A percentile compares a stretch with the other conserved stretches of the same genome.
Conservation (phyloP, 2,797 vertebrate species). For the Argyrosomus regius region DNA sequence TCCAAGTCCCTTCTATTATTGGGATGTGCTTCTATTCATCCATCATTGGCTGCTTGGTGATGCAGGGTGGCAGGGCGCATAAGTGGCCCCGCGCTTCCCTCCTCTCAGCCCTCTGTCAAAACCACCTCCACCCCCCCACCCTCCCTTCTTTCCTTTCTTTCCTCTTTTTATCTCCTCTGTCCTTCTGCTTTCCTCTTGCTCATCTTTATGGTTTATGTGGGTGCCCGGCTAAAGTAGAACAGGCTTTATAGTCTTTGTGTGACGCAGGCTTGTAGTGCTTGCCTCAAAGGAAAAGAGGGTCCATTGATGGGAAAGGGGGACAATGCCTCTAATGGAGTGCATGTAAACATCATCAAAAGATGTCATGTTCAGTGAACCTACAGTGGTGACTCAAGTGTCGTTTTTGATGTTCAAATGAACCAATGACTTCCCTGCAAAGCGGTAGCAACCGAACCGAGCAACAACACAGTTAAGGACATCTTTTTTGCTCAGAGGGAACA, state of each 20-base stretch:
- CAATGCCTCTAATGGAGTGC: conserved; percentile 38
- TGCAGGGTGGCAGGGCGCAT: conserved; percentile 74
- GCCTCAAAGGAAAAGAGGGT: conserved; percentile 43
- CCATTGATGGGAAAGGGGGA: conserved; percentile 20
- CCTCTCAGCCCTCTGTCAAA: conserved; percentile 48
- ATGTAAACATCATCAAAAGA: conserved; percentile 50
- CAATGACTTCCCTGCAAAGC: neutral
- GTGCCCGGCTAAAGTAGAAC: conserved; percentile 52
- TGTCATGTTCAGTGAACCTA: conserved; percentile 8
- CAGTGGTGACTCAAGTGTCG: conserved; percentile 16
- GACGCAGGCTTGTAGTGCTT: conserved; percentile 20
- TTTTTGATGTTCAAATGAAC: conserved; percentile 29
- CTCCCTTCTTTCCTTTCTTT: conserved; percentile 12
- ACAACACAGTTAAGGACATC: neutral
- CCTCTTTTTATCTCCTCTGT: conserved; percentile 62
- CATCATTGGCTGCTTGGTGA: conserved; percentile 74
- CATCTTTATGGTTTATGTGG: conserved; percentile 52
- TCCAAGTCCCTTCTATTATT: conserved; percentile 68
- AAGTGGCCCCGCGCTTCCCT: conserved; percentile 64
- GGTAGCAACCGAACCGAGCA: neutral
- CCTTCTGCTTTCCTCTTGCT: conserved; percentile 67
- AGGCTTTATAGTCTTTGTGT: conserved; percentile 43
- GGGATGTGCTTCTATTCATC: conserved; percentile 74
- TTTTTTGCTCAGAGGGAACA: neutral
- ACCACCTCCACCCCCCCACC: conserved; percentile 17